Percentiles rank a stretch among this genome's conserved stretches.
phyloP scores from a whole-genome alignment of 1,140 invertebrate genomes.

The Hycleus phaleratus region DNA sequence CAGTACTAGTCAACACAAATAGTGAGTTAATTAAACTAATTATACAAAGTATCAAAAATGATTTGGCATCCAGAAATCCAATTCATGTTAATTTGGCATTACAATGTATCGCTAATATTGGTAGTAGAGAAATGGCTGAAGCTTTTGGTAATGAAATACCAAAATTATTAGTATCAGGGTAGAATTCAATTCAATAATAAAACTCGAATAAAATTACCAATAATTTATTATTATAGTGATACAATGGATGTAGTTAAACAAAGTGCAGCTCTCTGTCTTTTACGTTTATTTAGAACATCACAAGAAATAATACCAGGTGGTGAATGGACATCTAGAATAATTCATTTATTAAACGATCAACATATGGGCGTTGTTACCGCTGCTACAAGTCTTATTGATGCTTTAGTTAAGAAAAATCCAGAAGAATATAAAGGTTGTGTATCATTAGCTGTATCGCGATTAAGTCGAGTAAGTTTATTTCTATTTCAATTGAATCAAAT shows the following conservation, averaged over 20 bases:
- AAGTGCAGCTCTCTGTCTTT: constrained; percentile 92
- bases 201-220: constrained; percentile 2
- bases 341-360: constrained; percentile 97
- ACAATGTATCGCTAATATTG: constrained; percentile 99
- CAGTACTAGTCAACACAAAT: constrained; percentile 97
- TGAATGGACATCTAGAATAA: constrained; percentile 98
- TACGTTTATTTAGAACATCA: constrained; percentile 87
- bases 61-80: constrained; percentile 92
- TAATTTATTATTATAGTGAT: constrained; percentile 58
- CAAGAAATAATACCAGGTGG: constrained; percentile 93
- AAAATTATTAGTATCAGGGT: constrained; percentile 95
- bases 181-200: constrained; percentile 31
- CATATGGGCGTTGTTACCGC: constrained; percentile 99
- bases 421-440: constrained; percentile 99
- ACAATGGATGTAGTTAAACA: constrained; percentile 99
- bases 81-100: constrained; percentile 98
- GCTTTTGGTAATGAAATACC: constrained; percentile 97
- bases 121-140: constrained; percentile 99
- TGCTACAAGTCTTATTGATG: constrained; percentile 95
- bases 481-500: background rate
- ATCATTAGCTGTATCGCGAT: constrained; percentile 90
- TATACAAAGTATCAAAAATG: constrained; percentile 99
- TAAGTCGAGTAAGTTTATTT: constrained; percentile 68
- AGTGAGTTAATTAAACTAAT: constrained; percentile 99
- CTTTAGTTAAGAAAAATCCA: constrained; percentile 95